Conservation (phyloP, 2,113 vertebrate genomes). For the Xiphias gladius region DNA sequence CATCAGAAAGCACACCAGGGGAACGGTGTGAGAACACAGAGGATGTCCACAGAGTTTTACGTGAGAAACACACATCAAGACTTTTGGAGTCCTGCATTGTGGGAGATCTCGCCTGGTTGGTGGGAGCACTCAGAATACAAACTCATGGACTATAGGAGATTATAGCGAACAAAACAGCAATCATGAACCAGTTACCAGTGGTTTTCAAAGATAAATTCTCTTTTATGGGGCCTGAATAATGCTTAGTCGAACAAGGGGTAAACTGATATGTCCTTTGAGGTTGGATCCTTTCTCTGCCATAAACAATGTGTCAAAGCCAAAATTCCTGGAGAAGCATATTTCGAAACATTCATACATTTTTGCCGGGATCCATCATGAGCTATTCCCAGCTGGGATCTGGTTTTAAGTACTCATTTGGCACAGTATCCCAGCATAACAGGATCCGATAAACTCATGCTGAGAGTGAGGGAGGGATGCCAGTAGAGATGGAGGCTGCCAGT, state of each 20-base stretch:
- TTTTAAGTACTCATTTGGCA: constrained; percentile 54
- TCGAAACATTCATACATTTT: constrained; percentile 67
- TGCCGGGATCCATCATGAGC: constrained; percentile 54
- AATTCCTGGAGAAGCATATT: constrained; percentile 69
- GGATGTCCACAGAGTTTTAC: constrained; percentile 39
- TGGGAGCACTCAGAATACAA: constrained; percentile 47
- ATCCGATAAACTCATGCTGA: constrained; percentile 33
- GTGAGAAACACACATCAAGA: constrained; percentile 70
- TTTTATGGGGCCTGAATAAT: constrained; percentile 60
- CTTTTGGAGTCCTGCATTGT: constrained; percentile 38
- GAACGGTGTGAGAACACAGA: constrained; percentile 42
- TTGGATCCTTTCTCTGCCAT: constrained; percentile 65
- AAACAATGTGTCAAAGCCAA: constrained; percentile 71
- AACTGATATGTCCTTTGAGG: constrained; percentile 66
- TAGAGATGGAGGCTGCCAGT: constrained; percentile 10
- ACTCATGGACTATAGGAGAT: constrained; percentile 44
- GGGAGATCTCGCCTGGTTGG: constrained; percentile 43
- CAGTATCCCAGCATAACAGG: constrained; percentile 39
- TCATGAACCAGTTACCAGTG: constrained; percentile 65
- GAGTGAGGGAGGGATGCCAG: constrained; percentile 31
- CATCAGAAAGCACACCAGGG: constrained; percentile 37
- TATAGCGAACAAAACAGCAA: constrained; percentile 68
- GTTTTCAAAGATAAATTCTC: constrained; percentile 67
- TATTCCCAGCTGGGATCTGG: constrained; percentile 49
- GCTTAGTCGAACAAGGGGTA: constrained; percentile 62